Conservation (phyloP, 2,888 invertebrate species). For the Xestoiulus laeticollis region DNA sequence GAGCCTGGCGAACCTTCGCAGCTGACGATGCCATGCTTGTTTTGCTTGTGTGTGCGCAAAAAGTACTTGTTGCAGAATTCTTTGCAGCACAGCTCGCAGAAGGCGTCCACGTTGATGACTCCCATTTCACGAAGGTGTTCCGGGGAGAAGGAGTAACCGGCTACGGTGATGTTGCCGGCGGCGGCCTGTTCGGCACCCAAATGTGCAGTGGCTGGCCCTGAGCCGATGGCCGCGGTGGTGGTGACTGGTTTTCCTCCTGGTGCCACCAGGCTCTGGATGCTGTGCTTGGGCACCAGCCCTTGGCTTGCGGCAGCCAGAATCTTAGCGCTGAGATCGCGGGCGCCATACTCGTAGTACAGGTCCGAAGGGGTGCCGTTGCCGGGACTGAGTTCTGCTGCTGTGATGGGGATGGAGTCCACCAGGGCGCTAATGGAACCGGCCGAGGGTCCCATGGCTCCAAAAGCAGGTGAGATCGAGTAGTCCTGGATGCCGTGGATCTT, state of each 20-base stretch:
- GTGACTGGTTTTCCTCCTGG: constrained; percentile 51
- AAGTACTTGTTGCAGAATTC: constrained; percentile 95
- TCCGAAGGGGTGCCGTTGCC: constrained; percentile 10
- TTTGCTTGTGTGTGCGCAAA: constrained; percentile 88
- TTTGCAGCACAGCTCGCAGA: constrained; percentile 91
- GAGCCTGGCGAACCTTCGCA: neutral
- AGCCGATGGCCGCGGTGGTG: neutral
- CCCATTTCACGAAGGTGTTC: constrained; percentile 81
- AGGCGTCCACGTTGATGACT: constrained; percentile 79
- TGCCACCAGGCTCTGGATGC: constrained; percentile 49
- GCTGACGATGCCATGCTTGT: constrained; percentile 82
- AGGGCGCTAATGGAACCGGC: constrained; percentile 4
- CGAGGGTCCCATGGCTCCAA: constrained; percentile 24
- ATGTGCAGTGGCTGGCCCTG: constrained; percentile 1
- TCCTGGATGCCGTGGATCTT: constrained; percentile 71
- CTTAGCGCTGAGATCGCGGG: constrained; percentile 52
- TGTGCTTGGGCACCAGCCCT: constrained; percentile 43
- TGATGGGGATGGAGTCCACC: constrained; percentile 25
- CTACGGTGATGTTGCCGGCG: constrained; percentile 52
- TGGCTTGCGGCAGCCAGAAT: constrained; percentile 47
- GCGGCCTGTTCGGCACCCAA: neutral
- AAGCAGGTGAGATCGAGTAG: constrained; percentile 46
- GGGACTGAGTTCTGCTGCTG: neutral
- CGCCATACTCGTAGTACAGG: constrained; percentile 50
- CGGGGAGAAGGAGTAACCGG: constrained; percentile 68